phyloP scores from a whole-genome alignment of 2,888 invertebrate species.

The Apantesis nais region DNA sequence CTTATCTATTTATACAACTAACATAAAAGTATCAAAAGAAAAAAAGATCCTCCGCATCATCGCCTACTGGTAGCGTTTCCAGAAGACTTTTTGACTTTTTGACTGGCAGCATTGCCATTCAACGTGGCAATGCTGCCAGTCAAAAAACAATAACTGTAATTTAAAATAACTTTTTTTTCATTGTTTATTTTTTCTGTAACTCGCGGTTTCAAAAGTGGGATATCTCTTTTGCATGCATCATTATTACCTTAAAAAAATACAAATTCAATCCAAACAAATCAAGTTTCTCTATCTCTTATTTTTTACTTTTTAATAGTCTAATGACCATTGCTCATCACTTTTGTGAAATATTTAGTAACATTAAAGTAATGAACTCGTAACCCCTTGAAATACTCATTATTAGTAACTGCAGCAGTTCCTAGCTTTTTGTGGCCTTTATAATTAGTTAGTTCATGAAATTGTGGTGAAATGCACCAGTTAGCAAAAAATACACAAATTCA shows the following conservation, averaged over 20 bases:
- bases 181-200: too few relatives aligned
- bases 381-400: background rate
- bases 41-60: too few relatives aligned
- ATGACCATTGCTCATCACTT: background rate
- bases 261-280: background rate
- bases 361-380: background rate
- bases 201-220: too few relatives aligned
- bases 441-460: background rate
- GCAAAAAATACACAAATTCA: too few relatives aligned
- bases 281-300: background rate
- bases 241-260: background rate
- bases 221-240: background rate
- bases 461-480: background rate
- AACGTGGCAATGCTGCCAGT: too few relatives aligned
- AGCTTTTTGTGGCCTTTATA: background rate
- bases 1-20: too few relatives aligned
- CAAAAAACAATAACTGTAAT: too few relatives aligned
- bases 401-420: background rate
- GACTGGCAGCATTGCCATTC: too few relatives aligned
- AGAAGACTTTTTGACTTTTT: too few relatives aligned
- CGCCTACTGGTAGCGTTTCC: too few relatives aligned
- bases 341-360: background rate
- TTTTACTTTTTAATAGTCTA: background rate
- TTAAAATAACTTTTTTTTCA: too few relatives aligned
- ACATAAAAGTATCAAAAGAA: too few relatives aligned